phyloP scores from a whole-genome alignment of 2,888 invertebrate genomes.

The Ceriagrion tenellum region DNA sequence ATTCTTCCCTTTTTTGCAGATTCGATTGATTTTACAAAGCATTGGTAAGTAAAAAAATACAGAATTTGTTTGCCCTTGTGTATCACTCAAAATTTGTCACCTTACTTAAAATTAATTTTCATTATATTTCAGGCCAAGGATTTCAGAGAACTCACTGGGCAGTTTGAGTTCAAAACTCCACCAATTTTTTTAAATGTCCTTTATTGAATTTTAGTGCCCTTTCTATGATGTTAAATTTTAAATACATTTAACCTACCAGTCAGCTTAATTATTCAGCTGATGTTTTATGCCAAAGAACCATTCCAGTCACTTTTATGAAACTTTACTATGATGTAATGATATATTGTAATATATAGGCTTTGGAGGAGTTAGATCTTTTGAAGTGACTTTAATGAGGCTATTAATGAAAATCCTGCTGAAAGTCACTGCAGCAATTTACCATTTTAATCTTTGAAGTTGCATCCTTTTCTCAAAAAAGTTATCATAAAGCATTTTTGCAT shows the following conservation, averaged over 20 bases:
- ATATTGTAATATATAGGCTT: neutral
- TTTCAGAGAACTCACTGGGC: slow-evolving; percentile 80
- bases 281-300: slow-evolving; percentile 27
- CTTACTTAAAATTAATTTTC: neutral
- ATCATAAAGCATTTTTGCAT: slow-evolving; percentile 28
- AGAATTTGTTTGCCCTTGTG: neutral
- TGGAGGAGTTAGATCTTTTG: slow-evolving; percentile 34
- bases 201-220: neutral
- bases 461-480: neutral
- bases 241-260: neutral
- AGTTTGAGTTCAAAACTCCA: slow-evolving; percentile 75
- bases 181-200: neutral
- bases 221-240: slow-evolving; percentile 26
- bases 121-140: slow-evolving; percentile 77
- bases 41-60: slow-evolving; percentile 75
- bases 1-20: neutral
- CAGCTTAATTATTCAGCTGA: slow-evolving; percentile 33
- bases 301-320: slow-evolving; percentile 38
- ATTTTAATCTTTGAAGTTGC: slow-evolving; percentile 12
- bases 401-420: neutral
- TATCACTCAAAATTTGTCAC: neutral
- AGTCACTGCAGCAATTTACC: neutral
- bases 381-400: neutral
- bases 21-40: slow-evolving; percentile 77
- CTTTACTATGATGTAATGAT: neutral